Percentiles rank a stretch among this genome's conserved stretches.
Evolutionary conservation across 2,888 invertebrate genomes (phyloP).

Genomic region (Oscheius myriophilus): DNA sequence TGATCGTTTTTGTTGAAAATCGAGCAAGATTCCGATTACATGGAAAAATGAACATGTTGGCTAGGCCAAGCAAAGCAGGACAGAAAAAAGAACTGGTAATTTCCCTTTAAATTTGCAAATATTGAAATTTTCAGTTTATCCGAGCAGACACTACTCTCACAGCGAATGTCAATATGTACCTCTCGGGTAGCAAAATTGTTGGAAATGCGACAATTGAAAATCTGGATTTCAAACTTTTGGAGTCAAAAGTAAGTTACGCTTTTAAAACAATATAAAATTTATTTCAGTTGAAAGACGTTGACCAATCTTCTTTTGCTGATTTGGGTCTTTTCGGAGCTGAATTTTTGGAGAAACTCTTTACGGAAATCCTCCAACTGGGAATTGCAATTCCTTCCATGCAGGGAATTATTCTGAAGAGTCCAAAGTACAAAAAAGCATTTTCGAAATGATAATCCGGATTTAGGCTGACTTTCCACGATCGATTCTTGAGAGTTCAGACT

Average conservation of each 20-base stretch:
- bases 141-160: conserved; percentile 68
- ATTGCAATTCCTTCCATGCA: conserved; percentile 67
- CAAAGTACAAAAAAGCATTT: conserved; percentile 48
- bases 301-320: conserved; percentile 67
- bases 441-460: background rate
- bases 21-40: conserved; percentile 67
- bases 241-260: conserved; percentile 44
- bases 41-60: conserved; percentile 66
- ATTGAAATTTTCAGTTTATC: conserved; percentile 32
- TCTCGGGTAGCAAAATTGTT: conserved; percentile 57
- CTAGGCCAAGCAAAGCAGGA: conserved; percentile 56
- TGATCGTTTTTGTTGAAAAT: conserved; percentile 68
- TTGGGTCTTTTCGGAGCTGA: conserved; percentile 70
- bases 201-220: conserved; percentile 69
- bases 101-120: background rate
- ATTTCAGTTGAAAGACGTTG: conserved; percentile 61
- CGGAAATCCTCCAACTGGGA: conserved; percentile 69
- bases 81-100: conserved; percentile 56
- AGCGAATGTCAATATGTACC: conserved; percentile 67
- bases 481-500: conserved; percentile 65
- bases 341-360: conserved; percentile 67
- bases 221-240: conserved; percentile 66
- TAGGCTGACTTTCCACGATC: conserved; percentile 67
- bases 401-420: conserved; percentile 67
- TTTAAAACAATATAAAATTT: background rate